Conservation (phyloP, 2,113 vertebrate species). For the Podiceps cristatus region DNA sequence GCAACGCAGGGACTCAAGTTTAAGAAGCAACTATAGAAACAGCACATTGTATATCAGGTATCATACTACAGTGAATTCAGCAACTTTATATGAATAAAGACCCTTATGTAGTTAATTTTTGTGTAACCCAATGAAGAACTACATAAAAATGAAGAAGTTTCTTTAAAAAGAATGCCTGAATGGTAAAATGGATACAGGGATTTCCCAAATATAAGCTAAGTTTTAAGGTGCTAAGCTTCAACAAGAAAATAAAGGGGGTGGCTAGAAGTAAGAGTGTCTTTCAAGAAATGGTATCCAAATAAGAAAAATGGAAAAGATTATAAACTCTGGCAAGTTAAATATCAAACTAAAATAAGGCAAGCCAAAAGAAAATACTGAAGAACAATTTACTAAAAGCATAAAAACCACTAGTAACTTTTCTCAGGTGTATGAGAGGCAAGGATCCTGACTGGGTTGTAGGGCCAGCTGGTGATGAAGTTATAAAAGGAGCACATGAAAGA, state of each 20-base stretch:
- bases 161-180: neutral
- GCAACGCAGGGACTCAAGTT: neutral
- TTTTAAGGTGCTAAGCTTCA: neutral
- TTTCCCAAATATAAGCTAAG: neutral
- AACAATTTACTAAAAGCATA: neutral
- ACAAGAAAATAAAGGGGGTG: neutral
- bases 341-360: neutral
- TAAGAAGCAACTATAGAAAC: neutral
- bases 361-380: neutral
- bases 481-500: neutral
- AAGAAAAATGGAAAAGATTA: neutral
- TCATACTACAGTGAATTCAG: neutral
- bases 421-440: neutral
- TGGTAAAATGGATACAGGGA: neutral
- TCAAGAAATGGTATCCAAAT: neutral
- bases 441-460: neutral
- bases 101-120: neutral
- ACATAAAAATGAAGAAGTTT: neutral
- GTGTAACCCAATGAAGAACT: neutral
- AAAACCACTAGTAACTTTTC: neutral
- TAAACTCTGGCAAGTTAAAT: neutral
- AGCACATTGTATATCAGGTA: neutral
- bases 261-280: neutral
- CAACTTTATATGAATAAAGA: neutral
- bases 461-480: neutral